phyloP scores from a whole-genome alignment of 2,113 vertebrate genomes.

The Conger conger region DNA sequence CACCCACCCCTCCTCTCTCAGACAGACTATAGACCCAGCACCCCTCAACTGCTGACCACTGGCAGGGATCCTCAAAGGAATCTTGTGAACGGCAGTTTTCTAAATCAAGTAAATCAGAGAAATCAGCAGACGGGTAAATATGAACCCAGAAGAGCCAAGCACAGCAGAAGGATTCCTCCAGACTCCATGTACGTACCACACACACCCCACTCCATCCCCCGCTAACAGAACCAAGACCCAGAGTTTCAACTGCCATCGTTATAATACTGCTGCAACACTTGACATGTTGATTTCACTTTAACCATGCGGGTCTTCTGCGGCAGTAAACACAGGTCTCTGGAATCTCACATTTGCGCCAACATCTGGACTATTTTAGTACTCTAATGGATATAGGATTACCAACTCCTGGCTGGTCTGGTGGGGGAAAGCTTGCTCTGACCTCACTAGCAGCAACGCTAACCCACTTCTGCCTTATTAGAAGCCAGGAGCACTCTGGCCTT shows the following conservation, averaged over 20 bases:
- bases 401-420: background rate
- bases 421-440: background rate
- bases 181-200: background rate
- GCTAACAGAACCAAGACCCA: background rate
- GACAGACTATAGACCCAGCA: conserved; percentile 15
- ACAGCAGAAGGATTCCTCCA: conserved; percentile 33
- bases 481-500: background rate
- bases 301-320: background rate
- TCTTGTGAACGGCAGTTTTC: conserved; percentile 24
- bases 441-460: background rate
- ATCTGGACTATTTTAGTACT: background rate
- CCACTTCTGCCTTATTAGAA: background rate
- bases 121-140: conserved; percentile 23
- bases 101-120: conserved; percentile 24
- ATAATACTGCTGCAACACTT: background rate
- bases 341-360: background rate
- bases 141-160: conserved; percentile 18
- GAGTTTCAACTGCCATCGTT: background rate
- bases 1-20: conserved; percentile 28
- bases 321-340: background rate
- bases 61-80: conserved; percentile 39
- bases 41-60: conserved; percentile 44
- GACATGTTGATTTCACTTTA: background rate
- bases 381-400: background rate
- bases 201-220: background rate